A percentile compares a stretch with the other conserved stretches of the same genome.
These are phyloP conservation scores for Struthio camelus DNA, from an alignment of 2,113 vertebrate genomes.

Conservation along the genomic window DNA sequence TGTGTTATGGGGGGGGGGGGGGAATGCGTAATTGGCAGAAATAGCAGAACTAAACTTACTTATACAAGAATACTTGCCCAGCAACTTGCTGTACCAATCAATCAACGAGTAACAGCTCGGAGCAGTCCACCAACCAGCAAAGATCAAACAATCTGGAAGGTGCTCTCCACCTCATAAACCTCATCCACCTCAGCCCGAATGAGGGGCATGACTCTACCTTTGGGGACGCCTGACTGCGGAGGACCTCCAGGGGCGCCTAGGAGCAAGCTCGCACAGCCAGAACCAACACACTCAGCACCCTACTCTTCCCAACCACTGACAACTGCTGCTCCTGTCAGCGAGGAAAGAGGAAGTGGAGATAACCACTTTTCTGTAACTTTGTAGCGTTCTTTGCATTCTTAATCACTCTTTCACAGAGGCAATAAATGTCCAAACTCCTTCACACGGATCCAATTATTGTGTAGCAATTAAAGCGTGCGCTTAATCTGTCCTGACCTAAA, in stretches of 20 bases:
- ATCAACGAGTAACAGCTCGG: neutral
- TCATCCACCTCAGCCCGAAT: too few relatives aligned
- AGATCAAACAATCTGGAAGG: neutral
- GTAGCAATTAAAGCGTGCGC: neutral
- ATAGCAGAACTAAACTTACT: neutral
- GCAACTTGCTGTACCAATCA: neutral
- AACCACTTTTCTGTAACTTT: neutral
- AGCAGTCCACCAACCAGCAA: neutral
- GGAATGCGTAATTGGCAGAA: neutral
- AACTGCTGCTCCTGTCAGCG: too few relatives aligned
- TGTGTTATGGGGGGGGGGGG: too few relatives aligned
- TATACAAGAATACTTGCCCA: neutral
- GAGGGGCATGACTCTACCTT: too few relatives aligned
- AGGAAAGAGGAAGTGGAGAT: neutral
- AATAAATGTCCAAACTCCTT: neutral
- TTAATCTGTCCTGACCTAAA: neutral
- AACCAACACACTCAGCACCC: too few relatives aligned
- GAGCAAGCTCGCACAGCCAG: too few relatives aligned
- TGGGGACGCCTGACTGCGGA: too few relatives aligned
- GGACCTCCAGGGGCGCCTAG: too few relatives aligned
- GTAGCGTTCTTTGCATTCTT: neutral
- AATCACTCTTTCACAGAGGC: neutral
- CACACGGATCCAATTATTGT: neutral
- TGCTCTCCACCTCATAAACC: neutral
- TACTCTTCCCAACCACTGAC: too few relatives aligned